Evolutionary conservation across 2,888 invertebrate genomes (phyloP).

Genomic region (Siphonodentalium dalli): DNA sequence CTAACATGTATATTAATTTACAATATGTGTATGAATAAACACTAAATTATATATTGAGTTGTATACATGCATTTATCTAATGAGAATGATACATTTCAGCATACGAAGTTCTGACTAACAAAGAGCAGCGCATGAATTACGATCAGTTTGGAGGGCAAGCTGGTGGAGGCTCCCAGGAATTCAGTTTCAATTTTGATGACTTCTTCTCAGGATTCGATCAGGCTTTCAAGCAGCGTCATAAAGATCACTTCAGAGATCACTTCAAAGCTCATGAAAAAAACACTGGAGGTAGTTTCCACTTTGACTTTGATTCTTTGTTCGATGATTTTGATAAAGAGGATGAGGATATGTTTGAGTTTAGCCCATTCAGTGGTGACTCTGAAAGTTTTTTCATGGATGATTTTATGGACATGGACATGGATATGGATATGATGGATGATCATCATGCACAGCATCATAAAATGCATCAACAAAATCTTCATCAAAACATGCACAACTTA

Average conservation of each 20-base stretch:
- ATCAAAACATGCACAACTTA: conserved; percentile 18
- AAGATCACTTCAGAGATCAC: conserved; percentile 33
- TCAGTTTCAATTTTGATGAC: conserved; percentile 59
- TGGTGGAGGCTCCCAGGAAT: conserved; percentile 37
- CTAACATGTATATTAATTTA: too few relatives aligned
- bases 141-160: conserved; percentile 59
- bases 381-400: not conserved
- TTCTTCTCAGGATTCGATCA: conserved; percentile 63
- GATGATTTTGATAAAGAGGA: conserved; percentile 41
- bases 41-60: not conserved
- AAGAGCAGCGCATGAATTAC: conserved; percentile 65
- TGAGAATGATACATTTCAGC: conserved; percentile 64
- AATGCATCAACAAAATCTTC: conserved; percentile 26
- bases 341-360: conserved; percentile 26
- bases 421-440: conserved; percentile 20
- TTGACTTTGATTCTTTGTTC: conserved; percentile 63
- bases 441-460: conserved; percentile 26
- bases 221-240: conserved; percentile 40
- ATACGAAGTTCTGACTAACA: conserved; percentile 67
- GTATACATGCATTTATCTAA: not conserved
- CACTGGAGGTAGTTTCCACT: conserved; percentile 39
- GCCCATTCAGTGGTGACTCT: not conserved
- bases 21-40: not conserved
- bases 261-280: conserved; percentile 30
- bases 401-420: too few relatives aligned